A percentile compares a stretch with the other conserved stretches of the same genome.
phyloP scores from a whole-genome alignment of 2,113 vertebrate species.

The Austrofundulus limnaeus region DNA sequence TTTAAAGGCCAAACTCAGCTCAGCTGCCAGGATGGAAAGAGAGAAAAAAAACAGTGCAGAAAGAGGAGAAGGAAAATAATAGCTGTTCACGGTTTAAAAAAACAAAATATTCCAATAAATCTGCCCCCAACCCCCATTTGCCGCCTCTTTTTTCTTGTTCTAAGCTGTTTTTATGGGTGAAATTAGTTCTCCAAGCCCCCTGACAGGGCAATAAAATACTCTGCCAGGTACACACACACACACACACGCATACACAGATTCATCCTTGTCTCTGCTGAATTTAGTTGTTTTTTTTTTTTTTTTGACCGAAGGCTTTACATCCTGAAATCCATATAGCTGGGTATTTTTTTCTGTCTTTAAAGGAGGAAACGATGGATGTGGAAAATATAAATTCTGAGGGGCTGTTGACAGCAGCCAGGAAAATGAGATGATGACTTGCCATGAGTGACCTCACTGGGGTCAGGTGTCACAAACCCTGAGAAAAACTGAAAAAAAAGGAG shows the following conservation, averaged over 20 bases:
- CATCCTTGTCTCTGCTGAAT: conserved; percentile 24
- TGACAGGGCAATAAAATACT: conserved; percentile 72
- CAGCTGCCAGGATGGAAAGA: conserved; percentile 57
- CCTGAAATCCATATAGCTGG: conserved; percentile 40
- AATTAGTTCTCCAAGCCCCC: conserved; percentile 68
- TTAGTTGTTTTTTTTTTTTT: conserved; percentile 1
- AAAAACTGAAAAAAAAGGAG: conserved; percentile 17
- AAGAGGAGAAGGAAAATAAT: conserved; percentile 68
- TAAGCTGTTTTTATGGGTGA: conserved; percentile 66
- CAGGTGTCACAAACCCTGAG: conserved; percentile 47
- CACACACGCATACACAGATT: conserved; percentile 24
- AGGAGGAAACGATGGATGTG: conserved; percentile 43
- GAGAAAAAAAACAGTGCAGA: conserved; percentile 20
- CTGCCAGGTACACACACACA: conserved; percentile 68
- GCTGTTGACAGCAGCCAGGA: conserved; percentile 56
- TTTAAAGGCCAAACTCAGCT: conserved; percentile 35
- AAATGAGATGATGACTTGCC: conserved; percentile 55
- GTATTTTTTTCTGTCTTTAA: conserved; percentile 7
- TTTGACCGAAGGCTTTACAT: conserved; percentile 51
- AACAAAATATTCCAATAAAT: conserved; percentile 70
- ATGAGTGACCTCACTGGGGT: conserved; percentile 54
- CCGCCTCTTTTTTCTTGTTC: conserved; percentile 66
- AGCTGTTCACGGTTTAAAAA: conserved; percentile 63
- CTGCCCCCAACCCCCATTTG: conserved; percentile 48
- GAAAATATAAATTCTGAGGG: conserved; percentile 55